Evolutionary conservation across 2,797 vertebrate species (phyloP).

Genomic region (Hippocampus kuda): DNA sequence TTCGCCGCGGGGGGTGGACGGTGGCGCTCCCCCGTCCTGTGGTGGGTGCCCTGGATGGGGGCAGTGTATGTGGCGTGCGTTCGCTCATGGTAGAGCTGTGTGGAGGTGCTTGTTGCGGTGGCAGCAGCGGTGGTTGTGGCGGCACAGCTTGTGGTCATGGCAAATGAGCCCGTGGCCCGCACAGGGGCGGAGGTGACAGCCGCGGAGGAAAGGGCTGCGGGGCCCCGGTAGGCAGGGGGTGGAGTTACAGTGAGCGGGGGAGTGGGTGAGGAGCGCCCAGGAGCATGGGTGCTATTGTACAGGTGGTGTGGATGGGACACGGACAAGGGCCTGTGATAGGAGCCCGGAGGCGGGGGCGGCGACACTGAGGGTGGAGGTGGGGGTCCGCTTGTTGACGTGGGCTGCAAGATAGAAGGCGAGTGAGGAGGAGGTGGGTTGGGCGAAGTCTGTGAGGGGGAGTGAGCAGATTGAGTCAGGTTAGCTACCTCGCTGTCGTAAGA

Average conservation of each 20-base stretch:
- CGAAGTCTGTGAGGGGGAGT: conserved; percentile 61
- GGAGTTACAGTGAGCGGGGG: conserved; percentile 57
- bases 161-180: conserved; percentile 44
- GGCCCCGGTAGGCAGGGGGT: conserved; percentile 60
- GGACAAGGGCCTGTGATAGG: conserved; percentile 65
- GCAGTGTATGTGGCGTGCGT: conserved; percentile 47
- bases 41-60: conserved; percentile 40
- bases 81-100: conserved; percentile 55
- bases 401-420: conserved; percentile 61
- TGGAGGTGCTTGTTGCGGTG: conserved; percentile 58
- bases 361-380: conserved; percentile 67
- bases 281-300: conserved; percentile 63
- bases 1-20: conserved; percentile 64
- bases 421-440: conserved; percentile 57
- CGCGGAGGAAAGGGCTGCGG: conserved; percentile 28
- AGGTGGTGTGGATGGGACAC: conserved; percentile 66
- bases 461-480: conserved; percentile 79
- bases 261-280: conserved; percentile 70
- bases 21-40: conserved; percentile 68
- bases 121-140: conserved; percentile 52
- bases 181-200: conserved; percentile 36
- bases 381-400: conserved; percentile 38
- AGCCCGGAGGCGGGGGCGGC: conserved; percentile 64
- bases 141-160: conserved; percentile 53
- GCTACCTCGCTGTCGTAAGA: conserved; percentile 92